These are phyloP conservation scores for Drosophila tripunctata DNA, from an alignment of 2,888 invertebrate species.

Conservation along the genomic window DNA sequence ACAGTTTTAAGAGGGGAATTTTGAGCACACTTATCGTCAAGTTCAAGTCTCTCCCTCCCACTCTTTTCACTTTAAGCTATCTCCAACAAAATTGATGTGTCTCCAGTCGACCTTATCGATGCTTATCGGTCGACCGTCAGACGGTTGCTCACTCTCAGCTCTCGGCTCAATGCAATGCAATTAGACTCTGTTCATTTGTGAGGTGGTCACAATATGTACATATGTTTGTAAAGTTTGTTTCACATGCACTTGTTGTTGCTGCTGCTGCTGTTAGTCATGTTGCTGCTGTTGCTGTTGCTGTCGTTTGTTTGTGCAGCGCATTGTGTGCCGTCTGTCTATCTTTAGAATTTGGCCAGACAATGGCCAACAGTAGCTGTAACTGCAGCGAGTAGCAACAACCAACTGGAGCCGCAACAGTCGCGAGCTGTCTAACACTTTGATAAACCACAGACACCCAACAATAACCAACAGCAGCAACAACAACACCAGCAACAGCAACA, in stretches of 20 bases:
- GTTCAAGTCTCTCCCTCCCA: constrained; percentile 30
- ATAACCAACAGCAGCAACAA: constrained; percentile 1
- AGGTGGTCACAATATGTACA: constrained; percentile 43
- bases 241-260: constrained; percentile 69
- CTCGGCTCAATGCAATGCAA: constrained; percentile 41
- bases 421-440: constrained; percentile 60
- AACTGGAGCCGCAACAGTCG: constrained; percentile 10
- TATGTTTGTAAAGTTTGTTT: constrained; percentile 56
- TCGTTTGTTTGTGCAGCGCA: constrained; percentile 45
- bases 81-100: constrained; percentile 46
- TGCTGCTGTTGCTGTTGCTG: constrained; percentile 21
- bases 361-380: constrained; percentile 29
- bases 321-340: constrained; percentile 43
- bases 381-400: constrained; percentile 10
- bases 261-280: constrained; percentile 18
- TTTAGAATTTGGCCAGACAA: constrained; percentile 72
- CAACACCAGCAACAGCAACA: constrained; percentile 10
- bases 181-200: constrained; percentile 48
- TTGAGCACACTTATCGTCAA: constrained; percentile 38
- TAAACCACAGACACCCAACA: constrained; percentile 58
- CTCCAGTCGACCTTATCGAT: constrained; percentile 62
- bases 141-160: constrained; percentile 29
- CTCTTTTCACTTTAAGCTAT: not conserved
- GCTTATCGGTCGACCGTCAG: constrained; percentile 51
- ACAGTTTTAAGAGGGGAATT: not conserved